These are phyloP conservation scores for Choloepus didactylus DNA, from an alignment of 2,797 vertebrate species.

Conservation along the genomic window DNA sequence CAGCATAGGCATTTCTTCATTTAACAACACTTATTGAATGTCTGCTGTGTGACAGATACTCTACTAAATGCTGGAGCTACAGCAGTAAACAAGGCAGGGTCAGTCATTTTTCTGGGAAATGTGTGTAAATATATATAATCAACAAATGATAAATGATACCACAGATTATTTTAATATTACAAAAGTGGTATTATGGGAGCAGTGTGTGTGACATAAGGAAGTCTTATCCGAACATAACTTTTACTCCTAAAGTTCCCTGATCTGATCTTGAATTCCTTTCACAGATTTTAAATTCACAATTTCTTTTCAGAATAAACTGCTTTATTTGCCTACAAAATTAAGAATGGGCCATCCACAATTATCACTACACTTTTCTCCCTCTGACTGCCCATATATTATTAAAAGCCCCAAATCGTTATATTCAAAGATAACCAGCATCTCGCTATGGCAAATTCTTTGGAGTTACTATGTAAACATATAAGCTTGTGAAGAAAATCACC, in stretches of 20 bases:
- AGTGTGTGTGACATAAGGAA: neutral
- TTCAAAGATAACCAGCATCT: constrained; percentile 17
- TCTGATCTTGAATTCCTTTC: neutral
- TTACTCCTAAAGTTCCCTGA: neutral
- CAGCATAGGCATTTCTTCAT: neutral
- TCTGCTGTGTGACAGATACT: neutral
- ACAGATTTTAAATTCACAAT: constrained; percentile 18
- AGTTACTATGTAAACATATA: neutral
- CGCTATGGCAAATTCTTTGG: neutral
- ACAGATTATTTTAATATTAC: neutral
- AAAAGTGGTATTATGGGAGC: neutral
- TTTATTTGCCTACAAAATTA: constrained; percentile 47
- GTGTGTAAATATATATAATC: neutral
- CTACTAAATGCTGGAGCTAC: neutral
- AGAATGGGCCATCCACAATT: neutral
- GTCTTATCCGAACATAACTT: neutral
- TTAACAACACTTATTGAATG: neutral
- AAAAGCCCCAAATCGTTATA: neutral
- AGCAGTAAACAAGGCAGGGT: neutral
- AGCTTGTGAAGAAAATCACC: neutral
- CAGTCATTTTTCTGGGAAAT: neutral
- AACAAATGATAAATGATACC: neutral
- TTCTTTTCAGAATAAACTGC: neutral
- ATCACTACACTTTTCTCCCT: neutral
- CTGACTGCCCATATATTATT: neutral